phyloP scores from a whole-genome alignment of 2,797 vertebrate genomes.

The Enteromius unitaeniatus region DNA sequence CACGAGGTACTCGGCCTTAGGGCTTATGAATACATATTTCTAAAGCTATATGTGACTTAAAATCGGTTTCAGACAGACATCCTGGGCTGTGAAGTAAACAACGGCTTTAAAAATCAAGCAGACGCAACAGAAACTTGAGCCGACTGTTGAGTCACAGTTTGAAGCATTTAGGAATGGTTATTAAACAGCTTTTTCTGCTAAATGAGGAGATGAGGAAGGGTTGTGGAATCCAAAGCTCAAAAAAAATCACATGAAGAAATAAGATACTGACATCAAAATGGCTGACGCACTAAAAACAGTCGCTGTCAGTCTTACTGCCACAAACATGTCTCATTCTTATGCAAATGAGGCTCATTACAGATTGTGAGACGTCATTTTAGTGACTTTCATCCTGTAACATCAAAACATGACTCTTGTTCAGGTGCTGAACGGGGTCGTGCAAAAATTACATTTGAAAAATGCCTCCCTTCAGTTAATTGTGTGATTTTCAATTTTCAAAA shows the following conservation, averaged over 20 bases:
- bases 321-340: not conserved
- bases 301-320: not conserved
- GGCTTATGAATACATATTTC: conserved; percentile 18
- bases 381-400: not conserved
- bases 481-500: not conserved
- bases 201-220: not conserved
- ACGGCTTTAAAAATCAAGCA: conserved; percentile 36
- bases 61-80: conserved; percentile 1
- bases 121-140: not conserved
- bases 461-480: not conserved
- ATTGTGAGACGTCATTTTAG: not conserved
- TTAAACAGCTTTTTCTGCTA: conserved; percentile 11
- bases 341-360: not conserved
- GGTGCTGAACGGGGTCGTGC: not conserved
- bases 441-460: not conserved
- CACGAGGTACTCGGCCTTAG: conserved; percentile 19
- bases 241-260: not conserved
- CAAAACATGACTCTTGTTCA: not conserved
- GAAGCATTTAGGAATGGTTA: conserved; percentile 37
- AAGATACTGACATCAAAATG: not conserved
- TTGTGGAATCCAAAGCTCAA: conserved; percentile 2
- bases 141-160: not conserved
- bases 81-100: conserved; percentile 23
- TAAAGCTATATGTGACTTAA: conserved; percentile 18
- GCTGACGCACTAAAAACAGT: not conserved